Evolutionary conservation across 2,888 invertebrate species (phyloP), one percentile per base, ranked within the genome.

Genomic region (Caenorhabditis sp.): DNA sequence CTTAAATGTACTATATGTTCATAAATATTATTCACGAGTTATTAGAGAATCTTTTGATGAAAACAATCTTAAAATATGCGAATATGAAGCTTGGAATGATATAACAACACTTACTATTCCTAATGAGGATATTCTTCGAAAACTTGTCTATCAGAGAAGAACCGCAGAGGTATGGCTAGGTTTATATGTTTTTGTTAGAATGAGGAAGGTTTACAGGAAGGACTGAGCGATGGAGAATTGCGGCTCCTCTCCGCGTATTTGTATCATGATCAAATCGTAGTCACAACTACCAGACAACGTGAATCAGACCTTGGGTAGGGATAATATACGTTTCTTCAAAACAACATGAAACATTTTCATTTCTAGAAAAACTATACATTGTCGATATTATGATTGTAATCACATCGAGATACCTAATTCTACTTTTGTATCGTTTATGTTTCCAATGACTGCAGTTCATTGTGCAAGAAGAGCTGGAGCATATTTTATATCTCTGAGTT

Each of bases 321-420:
- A 5, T 43, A 2, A 3, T 10, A 14, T 17, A 3, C 10, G 10
- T 36, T 5, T 36, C 10, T 36, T 10, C 10, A 8, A 8, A n/a
- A n/a, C n/a, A n/a, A n/a, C 7, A 10, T 10, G 7, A 36, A 5
- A 36, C 7, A 36, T 36, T n/a, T n/a, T n/a, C n/a, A n/a, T 8
- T 36, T 36, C 5, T 10, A 63, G 63, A n/a, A 56, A 56, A 49
- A n/a, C 21, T 17, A 43, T 63, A 14, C 54, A 25, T 50, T 67
- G 67, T 27, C 62, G 58, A 0, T 67, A 67, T n/a, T 67, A 50
- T 21, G 67, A 67, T 21, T 67, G 67, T 23, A 38, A 58, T 49
- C 67, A 62, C 0, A 10, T 52, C 0, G 62, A 62, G 26, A 62
- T 67, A 20, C 67, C 67, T 0, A 20, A 58, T 17, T 43, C 62